These are phyloP conservation scores for Drosophila novamexicana DNA, from an alignment of 1,140 invertebrate genomes.

Conservation along the genomic window DNA sequence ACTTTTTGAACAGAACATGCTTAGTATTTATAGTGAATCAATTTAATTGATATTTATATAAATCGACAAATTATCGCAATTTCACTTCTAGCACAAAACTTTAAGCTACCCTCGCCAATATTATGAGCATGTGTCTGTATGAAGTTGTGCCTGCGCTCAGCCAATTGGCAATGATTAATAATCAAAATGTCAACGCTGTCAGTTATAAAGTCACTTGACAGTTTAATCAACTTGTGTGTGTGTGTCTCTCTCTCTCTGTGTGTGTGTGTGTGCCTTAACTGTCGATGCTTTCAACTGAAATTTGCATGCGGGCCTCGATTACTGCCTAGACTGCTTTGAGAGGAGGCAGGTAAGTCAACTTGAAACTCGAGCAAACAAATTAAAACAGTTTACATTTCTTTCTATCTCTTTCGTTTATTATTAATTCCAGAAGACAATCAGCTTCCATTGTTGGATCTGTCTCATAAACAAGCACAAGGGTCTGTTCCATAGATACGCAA, in stretches of 20 bases:
- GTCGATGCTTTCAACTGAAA: slow-evolving; percentile 30
- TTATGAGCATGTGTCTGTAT: slow-evolving; percentile 2
- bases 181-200: slow-evolving; percentile 79
- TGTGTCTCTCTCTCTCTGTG: slow-evolving; percentile 4
- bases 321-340: neutral
- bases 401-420: neutral
- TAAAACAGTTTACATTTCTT: slow-evolving; percentile 60
- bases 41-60: neutral
- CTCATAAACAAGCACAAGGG: neutral
- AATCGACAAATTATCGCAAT: neutral
- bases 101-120: slow-evolving; percentile 18
- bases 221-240: slow-evolving; percentile 75
- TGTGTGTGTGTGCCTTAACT: slow-evolving; percentile 37
- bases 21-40: neutral
- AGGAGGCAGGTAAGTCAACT: neutral
- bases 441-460: slow-evolving; percentile 22
- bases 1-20: too few relatives aligned
- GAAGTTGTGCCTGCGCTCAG: slow-evolving; percentile 38
- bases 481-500: slow-evolving; percentile 44
- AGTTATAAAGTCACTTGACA: slow-evolving; percentile 79
- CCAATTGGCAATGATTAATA: slow-evolving; percentile 73
- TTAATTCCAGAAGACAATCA: slow-evolving; percentile 9
- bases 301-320: slow-evolving; percentile 53
- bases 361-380: slow-evolving; percentile 56
- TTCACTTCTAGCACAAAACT: neutral